Evolutionary conservation across 2,888 invertebrate species (phyloP).

Genomic region (Dioctria rufipes): DNA sequence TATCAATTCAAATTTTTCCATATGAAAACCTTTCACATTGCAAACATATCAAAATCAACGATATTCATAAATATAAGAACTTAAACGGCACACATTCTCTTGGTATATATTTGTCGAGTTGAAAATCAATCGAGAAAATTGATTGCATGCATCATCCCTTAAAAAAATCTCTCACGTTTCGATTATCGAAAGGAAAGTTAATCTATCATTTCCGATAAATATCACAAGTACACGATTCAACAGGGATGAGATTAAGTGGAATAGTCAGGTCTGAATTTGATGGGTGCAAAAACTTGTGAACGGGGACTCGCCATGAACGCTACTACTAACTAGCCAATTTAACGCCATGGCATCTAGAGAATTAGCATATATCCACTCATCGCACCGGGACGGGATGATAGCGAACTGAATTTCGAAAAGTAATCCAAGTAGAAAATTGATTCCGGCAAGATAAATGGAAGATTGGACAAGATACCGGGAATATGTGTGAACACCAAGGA

Average conservation of each 20-base stretch:
- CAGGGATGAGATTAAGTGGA: not conserved
- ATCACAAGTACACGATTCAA: constrained; percentile 2
- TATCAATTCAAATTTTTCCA: no score
- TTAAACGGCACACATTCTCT: no score
- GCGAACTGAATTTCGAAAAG: not conserved
- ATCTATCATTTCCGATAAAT: not conserved
- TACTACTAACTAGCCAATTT: constrained; percentile 7
- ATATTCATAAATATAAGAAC: no score
- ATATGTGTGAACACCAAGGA: no score
- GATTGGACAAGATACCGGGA: no score
- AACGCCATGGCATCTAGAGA: constrained; percentile 4
- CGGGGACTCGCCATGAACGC: no score
- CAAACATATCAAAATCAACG: no score
- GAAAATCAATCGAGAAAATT: no score
- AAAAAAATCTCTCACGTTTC: not conserved
- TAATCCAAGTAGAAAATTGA: constrained; percentile 24
- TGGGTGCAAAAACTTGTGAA: not conserved
- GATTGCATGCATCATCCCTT: no score
- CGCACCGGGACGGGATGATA: no score
- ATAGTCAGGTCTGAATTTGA: constrained; percentile 3
- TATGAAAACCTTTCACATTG: no score
- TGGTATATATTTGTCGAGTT: no score
- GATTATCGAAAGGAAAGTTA: not conserved
- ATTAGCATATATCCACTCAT: not conserved
- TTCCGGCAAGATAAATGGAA: not conserved